phyloP scores from a whole-genome alignment of 2,888 invertebrate species.

The Augiades crinisus region DNA sequence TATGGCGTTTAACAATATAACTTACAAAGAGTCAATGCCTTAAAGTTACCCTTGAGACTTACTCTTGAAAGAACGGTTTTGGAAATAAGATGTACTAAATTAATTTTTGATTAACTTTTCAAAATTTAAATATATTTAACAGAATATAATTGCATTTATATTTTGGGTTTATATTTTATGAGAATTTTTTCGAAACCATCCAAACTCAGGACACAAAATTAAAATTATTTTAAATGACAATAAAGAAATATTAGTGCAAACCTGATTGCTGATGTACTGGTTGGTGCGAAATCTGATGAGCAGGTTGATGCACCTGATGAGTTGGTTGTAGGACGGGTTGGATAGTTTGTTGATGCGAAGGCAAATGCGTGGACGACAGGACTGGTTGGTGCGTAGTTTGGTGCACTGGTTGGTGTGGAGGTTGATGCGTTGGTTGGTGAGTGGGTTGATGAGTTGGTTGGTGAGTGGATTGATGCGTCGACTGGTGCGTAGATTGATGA shows the following conservation, averaged over 20 bases:
- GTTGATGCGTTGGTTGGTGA: not conserved
- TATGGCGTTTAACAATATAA: no score
- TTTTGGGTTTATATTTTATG: no score
- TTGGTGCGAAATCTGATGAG: slow-evolving; percentile 25
- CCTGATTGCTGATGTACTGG: slow-evolving; percentile 17
- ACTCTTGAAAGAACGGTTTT: no score
- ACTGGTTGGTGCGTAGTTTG: not conserved
- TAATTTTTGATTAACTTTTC: no score
- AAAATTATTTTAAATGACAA: not conserved
- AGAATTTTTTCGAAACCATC: no score
- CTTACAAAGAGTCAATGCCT: no score
- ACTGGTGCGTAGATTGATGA: not conserved
- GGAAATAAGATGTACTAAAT: no score
- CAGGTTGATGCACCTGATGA: not conserved
- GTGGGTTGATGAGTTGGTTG: not conserved
- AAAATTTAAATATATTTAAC: no score
- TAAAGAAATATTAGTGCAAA: not conserved
- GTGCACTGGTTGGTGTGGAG: not conserved
- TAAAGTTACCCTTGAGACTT: no score
- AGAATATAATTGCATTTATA: no score
- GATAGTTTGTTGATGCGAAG: not conserved
- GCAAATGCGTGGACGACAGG: not conserved
- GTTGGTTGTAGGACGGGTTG: not conserved
- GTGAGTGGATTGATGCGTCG: not conserved
- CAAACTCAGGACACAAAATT: no score